These are phyloP conservation scores for Manis javanica DNA, from an alignment of 2,797 vertebrate genomes.

Conservation along the genomic window DNA sequence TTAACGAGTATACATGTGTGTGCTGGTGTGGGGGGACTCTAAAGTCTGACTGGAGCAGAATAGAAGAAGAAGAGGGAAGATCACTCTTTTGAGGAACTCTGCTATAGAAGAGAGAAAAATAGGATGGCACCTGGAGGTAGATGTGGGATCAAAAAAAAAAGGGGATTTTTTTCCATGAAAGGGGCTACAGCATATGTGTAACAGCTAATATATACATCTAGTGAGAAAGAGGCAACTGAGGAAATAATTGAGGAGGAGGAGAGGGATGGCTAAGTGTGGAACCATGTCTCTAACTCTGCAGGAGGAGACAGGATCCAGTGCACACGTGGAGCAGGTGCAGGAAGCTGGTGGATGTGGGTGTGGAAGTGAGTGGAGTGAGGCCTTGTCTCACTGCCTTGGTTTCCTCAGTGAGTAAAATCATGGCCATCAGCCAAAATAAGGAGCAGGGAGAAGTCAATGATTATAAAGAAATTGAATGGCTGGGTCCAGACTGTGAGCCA, in stretches of 20 bases:
- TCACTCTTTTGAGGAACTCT: neutral
- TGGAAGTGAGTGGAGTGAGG: neutral
- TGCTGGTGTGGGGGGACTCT: neutral
- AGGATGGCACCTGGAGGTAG: neutral
- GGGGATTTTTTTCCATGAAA: neutral
- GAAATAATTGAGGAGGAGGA: neutral
- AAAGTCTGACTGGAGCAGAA: neutral
- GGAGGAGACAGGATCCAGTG: neutral
- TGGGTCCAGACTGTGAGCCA: neutral
- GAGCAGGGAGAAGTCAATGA: neutral
- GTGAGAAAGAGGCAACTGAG: neutral
- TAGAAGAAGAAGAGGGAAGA: neutral
- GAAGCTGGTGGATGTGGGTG: neutral
- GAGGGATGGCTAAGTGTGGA: neutral
- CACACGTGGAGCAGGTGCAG: neutral
- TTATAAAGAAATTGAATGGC: neutral
- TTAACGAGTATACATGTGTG: neutral
- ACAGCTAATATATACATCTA: neutral
- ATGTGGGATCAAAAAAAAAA: neutral
- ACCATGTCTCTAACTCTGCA: neutral
- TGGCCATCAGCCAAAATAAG: neutral
- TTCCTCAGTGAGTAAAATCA: neutral
- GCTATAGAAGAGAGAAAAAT: neutral
- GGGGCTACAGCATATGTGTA: neutral
- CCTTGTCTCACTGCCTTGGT: neutral